A percentile compares a stretch with the other conserved stretches of the same genome.
phyloP scores from a whole-genome alignment of 2,797 vertebrate species.

The Hyperoplus lanceolatus region DNA sequence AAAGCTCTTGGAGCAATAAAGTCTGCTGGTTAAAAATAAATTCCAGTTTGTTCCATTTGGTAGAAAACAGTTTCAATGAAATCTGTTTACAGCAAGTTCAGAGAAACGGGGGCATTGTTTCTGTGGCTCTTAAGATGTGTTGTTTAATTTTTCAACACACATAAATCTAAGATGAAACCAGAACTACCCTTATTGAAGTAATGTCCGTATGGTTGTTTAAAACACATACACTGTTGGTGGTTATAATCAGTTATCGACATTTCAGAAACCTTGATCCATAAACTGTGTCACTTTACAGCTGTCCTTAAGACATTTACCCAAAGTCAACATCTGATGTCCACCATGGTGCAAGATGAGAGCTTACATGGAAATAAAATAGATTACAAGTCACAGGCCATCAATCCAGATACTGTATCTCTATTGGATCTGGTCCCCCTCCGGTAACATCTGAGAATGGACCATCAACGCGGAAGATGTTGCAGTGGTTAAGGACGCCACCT shows the following conservation, averaged over 20 bases:
- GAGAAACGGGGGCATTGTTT: background rate
- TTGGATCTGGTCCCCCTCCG: too few relatives aligned
- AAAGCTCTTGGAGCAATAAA: constrained; percentile 9
- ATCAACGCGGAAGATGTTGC: too few relatives aligned
- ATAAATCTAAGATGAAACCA: too few relatives aligned
- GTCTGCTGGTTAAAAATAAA: background rate
- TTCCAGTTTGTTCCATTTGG: too few relatives aligned
- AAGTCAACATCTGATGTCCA: constrained; percentile 28
- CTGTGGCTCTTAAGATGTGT: background rate
- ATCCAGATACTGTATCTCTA: too few relatives aligned
- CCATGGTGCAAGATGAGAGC: constrained; percentile 32
- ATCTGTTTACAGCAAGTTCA: background rate
- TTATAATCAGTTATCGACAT: background rate
- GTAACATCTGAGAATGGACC: too few relatives aligned
- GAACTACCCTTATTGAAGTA: background rate
- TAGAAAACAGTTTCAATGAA: too few relatives aligned
- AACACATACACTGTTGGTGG: background rate
- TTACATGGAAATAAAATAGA: constrained; percentile 30
- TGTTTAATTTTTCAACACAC: background rate
- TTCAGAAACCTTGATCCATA: constrained; percentile 17
- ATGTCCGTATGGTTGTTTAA: background rate
- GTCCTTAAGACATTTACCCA: constrained; percentile 26
- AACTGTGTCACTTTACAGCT: background rate
- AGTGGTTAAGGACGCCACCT: too few relatives aligned
- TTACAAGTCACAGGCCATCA: too few relatives aligned